A percentile compares a stretch with the other conserved stretches of the same genome.
phyloP scores from a whole-genome alignment of 2,797 vertebrate species.

The Passerculus sandwichensis region DNA sequence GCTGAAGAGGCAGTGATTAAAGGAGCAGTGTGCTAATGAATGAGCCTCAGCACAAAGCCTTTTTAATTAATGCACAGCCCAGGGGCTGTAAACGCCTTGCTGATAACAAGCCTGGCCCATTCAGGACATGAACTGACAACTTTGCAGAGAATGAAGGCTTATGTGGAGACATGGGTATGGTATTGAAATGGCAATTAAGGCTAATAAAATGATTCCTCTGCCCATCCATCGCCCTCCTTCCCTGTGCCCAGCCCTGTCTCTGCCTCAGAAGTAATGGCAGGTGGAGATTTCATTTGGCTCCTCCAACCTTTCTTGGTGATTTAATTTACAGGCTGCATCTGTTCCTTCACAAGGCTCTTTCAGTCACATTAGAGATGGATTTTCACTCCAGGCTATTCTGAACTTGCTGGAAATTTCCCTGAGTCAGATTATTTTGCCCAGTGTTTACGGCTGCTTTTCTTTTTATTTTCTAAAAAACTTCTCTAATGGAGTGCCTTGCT shows the following conservation, averaged over 20 bases:
- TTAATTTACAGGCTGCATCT: slow-evolving; percentile 18
- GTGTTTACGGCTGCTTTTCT: background rate
- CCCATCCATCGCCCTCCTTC: slow-evolving; percentile 3
- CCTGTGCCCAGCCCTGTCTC: background rate
- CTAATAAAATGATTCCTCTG: slow-evolving; percentile 27
- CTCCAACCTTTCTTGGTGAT: slow-evolving; percentile 10
- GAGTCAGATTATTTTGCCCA: background rate
- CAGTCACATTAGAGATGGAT: background rate
- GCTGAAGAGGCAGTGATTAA: slow-evolving; percentile 82
- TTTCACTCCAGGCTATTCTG: slow-evolving; percentile 13
- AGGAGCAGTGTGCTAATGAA: slow-evolving; percentile 77
- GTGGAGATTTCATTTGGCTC: slow-evolving; percentile 14
- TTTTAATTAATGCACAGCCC: slow-evolving; percentile 79
- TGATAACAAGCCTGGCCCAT: slow-evolving; percentile 76
- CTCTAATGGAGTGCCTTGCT: background rate
- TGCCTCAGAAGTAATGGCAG: background rate
- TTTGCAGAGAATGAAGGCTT: slow-evolving; percentile 62
- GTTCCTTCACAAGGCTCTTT: background rate
- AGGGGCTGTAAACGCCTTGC: slow-evolving; percentile 73
- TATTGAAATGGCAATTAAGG: slow-evolving; percentile 71
- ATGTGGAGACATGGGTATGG: slow-evolving; percentile 22
- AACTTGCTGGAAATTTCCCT: background rate
- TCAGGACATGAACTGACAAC: slow-evolving; percentile 74
- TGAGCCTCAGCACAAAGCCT: slow-evolving; percentile 73
- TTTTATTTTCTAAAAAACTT: background rate